A percentile compares a stretch with the other conserved stretches of the same genome.
These are phyloP conservation scores for Elaphurus davidianus DNA, from an alignment of 2,113 vertebrate species.

Conservation along the genomic window DNA sequence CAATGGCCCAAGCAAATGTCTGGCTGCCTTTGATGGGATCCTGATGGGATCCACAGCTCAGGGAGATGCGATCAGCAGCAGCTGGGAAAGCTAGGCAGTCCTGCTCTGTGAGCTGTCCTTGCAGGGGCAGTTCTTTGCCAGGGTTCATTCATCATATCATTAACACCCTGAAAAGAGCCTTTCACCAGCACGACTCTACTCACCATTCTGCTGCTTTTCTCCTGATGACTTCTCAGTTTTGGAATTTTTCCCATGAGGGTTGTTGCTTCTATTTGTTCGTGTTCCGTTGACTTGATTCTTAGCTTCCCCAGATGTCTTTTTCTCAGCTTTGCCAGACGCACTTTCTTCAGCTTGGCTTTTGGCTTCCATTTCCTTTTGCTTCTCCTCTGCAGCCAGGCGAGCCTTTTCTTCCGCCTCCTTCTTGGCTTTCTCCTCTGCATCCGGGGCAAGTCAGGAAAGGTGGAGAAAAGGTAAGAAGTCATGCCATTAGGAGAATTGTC, in stretches of 20 bases:
- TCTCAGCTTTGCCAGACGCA: slow-evolving; percentile 37
- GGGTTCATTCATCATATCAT: neutral
- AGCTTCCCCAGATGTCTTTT: slow-evolving; percentile 42
- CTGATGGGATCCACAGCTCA: neutral
- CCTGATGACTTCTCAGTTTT: slow-evolving; percentile 57
- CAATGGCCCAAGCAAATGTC: neutral
- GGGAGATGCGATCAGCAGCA: neutral
- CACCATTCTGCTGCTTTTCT: slow-evolving; percentile 60
- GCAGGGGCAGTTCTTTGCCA: rapidly evolving
- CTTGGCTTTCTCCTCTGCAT: slow-evolving; percentile 77
- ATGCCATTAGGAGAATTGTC: neutral
- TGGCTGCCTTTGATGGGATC: neutral
- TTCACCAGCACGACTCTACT: neutral
- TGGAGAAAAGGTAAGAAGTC: neutral
- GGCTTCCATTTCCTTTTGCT: slow-evolving; percentile 79
- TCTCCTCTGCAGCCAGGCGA: slow-evolving; percentile 85
- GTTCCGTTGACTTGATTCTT: slow-evolving; percentile 69
- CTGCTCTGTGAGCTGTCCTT: rapidly evolving
- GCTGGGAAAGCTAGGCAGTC: too few species aligned
- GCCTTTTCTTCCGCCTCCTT: slow-evolving; percentile 88
- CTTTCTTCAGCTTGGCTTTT: slow-evolving; percentile 68
- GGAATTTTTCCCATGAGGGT: slow-evolving; percentile 57
- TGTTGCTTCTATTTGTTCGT: slow-evolving; percentile 42
- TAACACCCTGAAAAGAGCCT: neutral
- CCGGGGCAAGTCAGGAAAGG: neutral